Base-by-base conservation (phyloP, 2,113 vertebrate genomes). In the Aldabrachelys gigantea region DNA sequence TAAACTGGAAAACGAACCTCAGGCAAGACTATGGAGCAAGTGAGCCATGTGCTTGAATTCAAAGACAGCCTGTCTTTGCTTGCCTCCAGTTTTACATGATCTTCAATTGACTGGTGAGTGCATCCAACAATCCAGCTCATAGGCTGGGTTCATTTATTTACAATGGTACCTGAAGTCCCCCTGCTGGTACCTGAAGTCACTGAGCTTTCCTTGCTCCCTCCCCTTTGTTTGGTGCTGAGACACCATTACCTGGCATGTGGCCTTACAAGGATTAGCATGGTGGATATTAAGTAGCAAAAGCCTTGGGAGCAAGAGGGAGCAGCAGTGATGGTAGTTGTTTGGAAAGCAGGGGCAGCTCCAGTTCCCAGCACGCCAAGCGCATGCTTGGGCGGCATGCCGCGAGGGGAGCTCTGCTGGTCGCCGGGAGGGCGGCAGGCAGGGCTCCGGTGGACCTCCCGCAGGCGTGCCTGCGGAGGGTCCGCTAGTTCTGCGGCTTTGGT, bases 11-110 rank as follows among this genome's bases (percentile, higher is more conserved):
- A 96, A 96, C 84, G 76, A 95, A 95, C 93, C 95, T 89, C 80
- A 89, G 95, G 97, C 93, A 86, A 95, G 96, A 94, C 92, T 83
- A 87, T 22, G 57, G 76, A 88, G 54, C 3, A 84, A 85, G 90
- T 78, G 85, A 75, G 57, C 29, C 2, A 0, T 57, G 35, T 94
- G 80, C 90, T 95, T 95, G 57, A 92, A 87, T 97, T 91, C 90
- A 96, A 94, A 95, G 81, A 87, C 85, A 65, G 90, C 95, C 87
- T 97, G 97, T 91, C 96, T 97, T 97, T 95, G 95, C 96, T 97
- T 97, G 97, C 80, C 96, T 97, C 65, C 88, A 85, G 82, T 91
- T 97, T 96, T 97, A 93, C 90, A 81, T 75, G 56, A 59, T 90
- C 85, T 92, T 90, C 85, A 88, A 11, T 95, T 89, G 84, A 91